Evolutionary conservation across 2,888 invertebrate species (phyloP).

Genomic region (Leptodirus hochenwartii): DNA sequence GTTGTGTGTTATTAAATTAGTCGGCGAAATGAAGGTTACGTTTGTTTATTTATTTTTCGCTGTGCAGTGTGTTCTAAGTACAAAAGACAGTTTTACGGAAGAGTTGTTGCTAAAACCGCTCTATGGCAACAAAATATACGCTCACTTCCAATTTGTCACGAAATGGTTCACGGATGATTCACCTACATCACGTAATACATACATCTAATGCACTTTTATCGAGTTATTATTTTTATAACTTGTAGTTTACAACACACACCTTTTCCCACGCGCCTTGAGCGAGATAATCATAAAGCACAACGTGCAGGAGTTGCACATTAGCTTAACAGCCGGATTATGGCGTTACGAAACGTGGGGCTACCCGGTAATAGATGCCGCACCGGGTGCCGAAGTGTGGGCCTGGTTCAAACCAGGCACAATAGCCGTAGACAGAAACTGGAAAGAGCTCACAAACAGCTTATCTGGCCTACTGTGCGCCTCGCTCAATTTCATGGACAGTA

Average conservation of each 20-base stretch:
- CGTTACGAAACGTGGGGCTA: conserved; percentile 88
- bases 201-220: conserved; percentile 6
- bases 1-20: too few relatives aligned
- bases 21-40: too few relatives aligned
- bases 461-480: conserved; percentile 95
- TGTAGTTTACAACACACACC: conserved; percentile 63
- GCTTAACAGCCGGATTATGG: conserved; percentile 89
- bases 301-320: conserved; percentile 79
- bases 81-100: conserved; percentile 73
- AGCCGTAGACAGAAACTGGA: conserved; percentile 73
- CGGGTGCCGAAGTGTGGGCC: conserved; percentile 86
- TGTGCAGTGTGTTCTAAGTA: too few relatives aligned
- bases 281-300: conserved; percentile 72
- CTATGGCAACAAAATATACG: conserved; percentile 65
- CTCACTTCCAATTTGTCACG: conserved; percentile 83
- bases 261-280: conserved; percentile 76
- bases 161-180: conserved; percentile 43
- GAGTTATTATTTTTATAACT: conserved; percentile 9
- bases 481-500: conserved; percentile 76
- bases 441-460: conserved; percentile 70
- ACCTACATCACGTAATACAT: conserved; percentile 36
- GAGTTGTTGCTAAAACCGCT: conserved; percentile 77
- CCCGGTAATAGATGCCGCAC: conserved; percentile 73
- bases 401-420: conserved; percentile 61
- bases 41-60: too few relatives aligned